Evolutionary conservation across 2,113 vertebrate species (phyloP).

Genomic region (Gnathonemus echidnorhynchus): DNA sequence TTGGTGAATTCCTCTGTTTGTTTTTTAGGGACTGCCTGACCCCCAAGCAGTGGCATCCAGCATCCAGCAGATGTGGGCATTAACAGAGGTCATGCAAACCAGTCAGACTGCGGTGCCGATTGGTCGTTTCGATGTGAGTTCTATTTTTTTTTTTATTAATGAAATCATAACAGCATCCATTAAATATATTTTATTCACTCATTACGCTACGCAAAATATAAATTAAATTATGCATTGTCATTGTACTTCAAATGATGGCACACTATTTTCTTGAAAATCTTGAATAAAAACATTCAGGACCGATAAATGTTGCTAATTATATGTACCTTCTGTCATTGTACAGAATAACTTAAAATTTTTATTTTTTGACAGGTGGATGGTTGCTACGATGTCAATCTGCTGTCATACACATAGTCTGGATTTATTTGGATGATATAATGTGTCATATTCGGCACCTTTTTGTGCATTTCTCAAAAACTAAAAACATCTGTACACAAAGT

Average conservation of each 20-base stretch:
- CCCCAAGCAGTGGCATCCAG: constrained; percentile 77
- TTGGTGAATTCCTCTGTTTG: neutral
- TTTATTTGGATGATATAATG: neutral
- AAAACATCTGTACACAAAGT: neutral
- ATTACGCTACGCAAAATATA: neutral
- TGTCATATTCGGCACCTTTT: neutral
- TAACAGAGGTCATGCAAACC: constrained; percentile 87
- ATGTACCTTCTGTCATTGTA: neutral
- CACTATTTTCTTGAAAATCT: neutral
- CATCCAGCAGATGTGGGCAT: constrained; percentile 95
- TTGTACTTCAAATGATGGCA: neutral
- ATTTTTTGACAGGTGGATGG: constrained; percentile 77
- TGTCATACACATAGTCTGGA: constrained; percentile 70
- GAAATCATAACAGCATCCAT: neutral
- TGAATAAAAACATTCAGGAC: neutral
- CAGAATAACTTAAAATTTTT: neutral
- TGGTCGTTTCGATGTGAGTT: constrained; percentile 88
- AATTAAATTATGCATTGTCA: neutral
- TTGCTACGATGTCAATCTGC: constrained; percentile 84
- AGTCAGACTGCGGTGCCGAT: constrained; percentile 76
- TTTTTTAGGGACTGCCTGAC: constrained; percentile 74
- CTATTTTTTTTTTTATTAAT: neutral
- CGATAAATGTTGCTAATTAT: neutral
- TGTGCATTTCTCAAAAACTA: neutral
- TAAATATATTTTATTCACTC: neutral